These are phyloP conservation scores for Hyles lineata DNA, from an alignment of 2,888 invertebrate species.

Conservation along the genomic window DNA sequence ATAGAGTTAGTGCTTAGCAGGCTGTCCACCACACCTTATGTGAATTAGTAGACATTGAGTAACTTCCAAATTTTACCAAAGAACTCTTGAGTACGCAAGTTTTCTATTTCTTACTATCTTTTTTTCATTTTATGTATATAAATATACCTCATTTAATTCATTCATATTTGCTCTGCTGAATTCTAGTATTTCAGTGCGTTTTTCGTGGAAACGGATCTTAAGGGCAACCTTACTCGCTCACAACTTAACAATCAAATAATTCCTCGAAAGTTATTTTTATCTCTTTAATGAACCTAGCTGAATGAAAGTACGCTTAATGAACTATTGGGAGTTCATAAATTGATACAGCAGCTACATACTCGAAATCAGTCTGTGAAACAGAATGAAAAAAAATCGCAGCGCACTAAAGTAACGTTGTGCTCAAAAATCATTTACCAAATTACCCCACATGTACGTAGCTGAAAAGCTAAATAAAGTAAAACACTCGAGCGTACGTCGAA, in stretches of 20 bases:
- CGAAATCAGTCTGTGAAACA: conserved; percentile 2
- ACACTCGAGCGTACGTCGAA: conserved; percentile 64
- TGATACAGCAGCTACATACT: not conserved
- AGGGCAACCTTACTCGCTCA: not conserved
- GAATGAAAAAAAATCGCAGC: conserved; percentile 5
- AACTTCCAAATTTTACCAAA: too few relatives aligned
- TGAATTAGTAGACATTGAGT: too few relatives aligned
- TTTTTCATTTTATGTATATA: too few relatives aligned
- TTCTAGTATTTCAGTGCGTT: not conserved
- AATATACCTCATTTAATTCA: not conserved
- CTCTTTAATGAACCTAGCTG: not conserved
- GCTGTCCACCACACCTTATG: too few relatives aligned
- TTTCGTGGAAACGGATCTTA: not conserved
- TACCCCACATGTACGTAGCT: conserved; percentile 49
- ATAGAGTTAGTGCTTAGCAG: too few relatives aligned
- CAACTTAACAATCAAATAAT: not conserved
- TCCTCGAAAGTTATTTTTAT: not conserved
- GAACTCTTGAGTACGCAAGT: too few relatives aligned
- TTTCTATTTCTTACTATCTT: too few relatives aligned
- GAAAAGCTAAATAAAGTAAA: conserved; percentile 57
- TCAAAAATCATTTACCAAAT: conserved; percentile 45
- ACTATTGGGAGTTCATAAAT: conserved; percentile 1
- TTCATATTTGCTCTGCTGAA: not conserved
- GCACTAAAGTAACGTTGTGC: conserved; percentile 27
- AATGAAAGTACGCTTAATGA: not conserved